Base-by-base conservation (phyloP, 2,888 invertebrate species). In the Flexamia atlantica region DNA sequence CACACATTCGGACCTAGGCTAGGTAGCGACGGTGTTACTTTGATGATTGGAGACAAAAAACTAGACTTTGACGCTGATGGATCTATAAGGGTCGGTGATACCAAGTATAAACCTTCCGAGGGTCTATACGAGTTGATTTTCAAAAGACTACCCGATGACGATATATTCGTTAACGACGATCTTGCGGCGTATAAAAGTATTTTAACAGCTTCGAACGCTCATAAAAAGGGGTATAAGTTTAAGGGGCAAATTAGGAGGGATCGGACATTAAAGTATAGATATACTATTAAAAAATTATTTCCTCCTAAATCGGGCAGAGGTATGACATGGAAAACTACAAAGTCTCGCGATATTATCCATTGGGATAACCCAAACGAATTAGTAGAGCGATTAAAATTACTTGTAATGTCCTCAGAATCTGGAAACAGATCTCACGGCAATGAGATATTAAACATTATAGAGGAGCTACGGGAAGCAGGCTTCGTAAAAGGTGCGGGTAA, bases 401-500 rank as follows among this genome's bases (percentile, higher is more conserved):
- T 81, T 28, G 20, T 36, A 14, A 36, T 60, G 14, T 81, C 81
- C 10, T 30, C 28, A 30, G 23, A 81, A 17, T 32, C 64, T 7
- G 81, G 81, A 23, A 57, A 81, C 57, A 57, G 10, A 36, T 20
- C 30, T 32, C 60, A 60, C 40, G 40, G 14, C 10, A 57, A 64
- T 36, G 82, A 82, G 46, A 82, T 82, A 14, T 23, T 70, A 17
- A 68, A 36, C 10, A 82, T 82, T 46, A 82, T 82, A 14, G 82
- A 82, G 46, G 82, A 82, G 30, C 50, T 82, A 20, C 7, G 28
- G 17, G 82, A 82, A 72, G 46, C 28, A 28, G 50, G 50, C 9
- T 28, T 80, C 14, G 57, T 80, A 80, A 57, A 53, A 53, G 80
- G 57, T 20, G 10, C 30, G 0, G 57, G 36, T 28, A 50, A 53